Percentiles rank a stretch among this genome's conserved stretches.
Evolutionary conservation across 2,888 invertebrate species (phyloP).

Genomic region (Spodoptera exigua): DNA sequence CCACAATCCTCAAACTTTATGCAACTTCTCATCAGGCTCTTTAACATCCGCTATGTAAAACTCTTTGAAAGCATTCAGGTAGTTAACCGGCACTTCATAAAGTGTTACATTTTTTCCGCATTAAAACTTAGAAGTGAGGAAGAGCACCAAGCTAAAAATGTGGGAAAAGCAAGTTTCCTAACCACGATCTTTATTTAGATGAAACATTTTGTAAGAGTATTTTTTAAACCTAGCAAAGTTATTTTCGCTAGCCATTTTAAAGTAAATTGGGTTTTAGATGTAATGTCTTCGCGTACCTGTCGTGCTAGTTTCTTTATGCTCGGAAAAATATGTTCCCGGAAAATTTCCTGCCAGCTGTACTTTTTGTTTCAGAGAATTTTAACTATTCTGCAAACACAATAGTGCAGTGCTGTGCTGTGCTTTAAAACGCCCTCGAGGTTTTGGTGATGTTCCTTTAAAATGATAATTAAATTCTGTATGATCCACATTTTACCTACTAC

Average conservation of each 20-base stretch:
- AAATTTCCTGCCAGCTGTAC: conserved; percentile 14
- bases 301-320: conserved; percentile 45
- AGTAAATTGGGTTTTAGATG: conserved; percentile 56
- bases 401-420: too few relatives aligned
- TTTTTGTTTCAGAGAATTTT: conserved; percentile 27
- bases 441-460: too few relatives aligned
- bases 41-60: conserved; percentile 56
- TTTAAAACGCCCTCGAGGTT: too few relatives aligned
- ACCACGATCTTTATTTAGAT: conserved; percentile 40
- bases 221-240: conserved; percentile 35
- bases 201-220: conserved; percentile 37
- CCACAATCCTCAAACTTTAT: conserved; percentile 44
- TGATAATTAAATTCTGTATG: too few relatives aligned
- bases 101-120: conserved; percentile 59
- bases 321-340: conserved; percentile 36
- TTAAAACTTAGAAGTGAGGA: conserved; percentile 52
- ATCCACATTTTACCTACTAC: too few relatives aligned
- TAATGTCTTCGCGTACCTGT: conserved; percentile 56
- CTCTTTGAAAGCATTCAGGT: conserved; percentile 59
- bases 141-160: conserved; percentile 28
- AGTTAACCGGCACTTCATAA: conserved; percentile 59
- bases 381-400: conserved; percentile 18
- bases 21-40: conserved; percentile 52
- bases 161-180: conserved; percentile 28
- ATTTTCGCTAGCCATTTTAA: conserved; percentile 47